Conservation (phyloP, 2,113 vertebrate genomes). For the Mixornis gularis region DNA sequence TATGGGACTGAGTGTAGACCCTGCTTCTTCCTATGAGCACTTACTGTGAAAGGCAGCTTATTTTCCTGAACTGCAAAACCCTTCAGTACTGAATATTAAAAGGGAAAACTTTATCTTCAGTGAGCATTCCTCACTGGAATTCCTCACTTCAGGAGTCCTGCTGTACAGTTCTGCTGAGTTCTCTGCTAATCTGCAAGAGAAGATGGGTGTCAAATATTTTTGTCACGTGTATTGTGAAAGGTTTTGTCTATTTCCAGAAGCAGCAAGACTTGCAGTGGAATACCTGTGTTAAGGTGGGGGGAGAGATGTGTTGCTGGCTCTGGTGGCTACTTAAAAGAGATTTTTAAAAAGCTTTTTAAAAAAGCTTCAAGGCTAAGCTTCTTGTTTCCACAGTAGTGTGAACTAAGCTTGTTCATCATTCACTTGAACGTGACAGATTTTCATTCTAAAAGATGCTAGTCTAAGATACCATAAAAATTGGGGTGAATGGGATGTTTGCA, state of each 20-base stretch:
- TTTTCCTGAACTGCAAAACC: neutral
- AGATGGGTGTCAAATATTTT: neutral
- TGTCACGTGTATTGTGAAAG: neutral
- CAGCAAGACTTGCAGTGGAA: neutral
- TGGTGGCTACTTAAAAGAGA: neutral
- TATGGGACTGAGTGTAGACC: neutral
- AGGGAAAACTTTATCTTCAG: neutral
- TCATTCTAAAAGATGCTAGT: neutral
- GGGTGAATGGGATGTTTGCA: fast-evolving
- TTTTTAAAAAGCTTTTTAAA: fast-evolving
- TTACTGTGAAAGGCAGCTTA: neutral
- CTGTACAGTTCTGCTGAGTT: neutral
- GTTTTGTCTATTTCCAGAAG: neutral
- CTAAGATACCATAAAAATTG: neutral
- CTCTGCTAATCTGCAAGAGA: neutral
- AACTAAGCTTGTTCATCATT: fast-evolving
- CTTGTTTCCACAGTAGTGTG: neutral
- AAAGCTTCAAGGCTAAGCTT: neutral
- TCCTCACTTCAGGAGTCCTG: neutral
- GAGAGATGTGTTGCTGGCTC: neutral
- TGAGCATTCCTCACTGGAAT: neutral
- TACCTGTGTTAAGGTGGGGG: neutral
- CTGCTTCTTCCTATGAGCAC: neutral
- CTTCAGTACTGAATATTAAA: neutral
- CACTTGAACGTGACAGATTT: neutral